Evolutionary conservation across 2,113 vertebrate genomes (phyloP), one percentile per base, ranked within the genome.

Genomic region (Leptodactylus fuscus): DNA sequence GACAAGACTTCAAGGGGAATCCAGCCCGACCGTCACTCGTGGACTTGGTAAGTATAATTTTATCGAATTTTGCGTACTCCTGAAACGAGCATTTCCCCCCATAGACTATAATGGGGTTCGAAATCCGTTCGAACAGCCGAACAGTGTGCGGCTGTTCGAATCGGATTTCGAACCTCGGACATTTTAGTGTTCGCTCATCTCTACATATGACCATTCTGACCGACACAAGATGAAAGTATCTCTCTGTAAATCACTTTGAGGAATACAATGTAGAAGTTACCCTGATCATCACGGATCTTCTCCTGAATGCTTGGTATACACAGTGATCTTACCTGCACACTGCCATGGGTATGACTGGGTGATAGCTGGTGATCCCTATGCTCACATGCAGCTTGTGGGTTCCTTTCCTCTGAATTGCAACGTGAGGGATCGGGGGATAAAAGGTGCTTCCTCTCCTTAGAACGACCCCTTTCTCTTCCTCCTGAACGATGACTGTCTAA

Each of bases 401-500:
- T 97, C 83, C 97, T 93, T 88, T 99, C 97, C 90, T 98, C 97
- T 0, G 97, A 98, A 90, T 97, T 99, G 88, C 98, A 98, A 83
- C 97, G 97, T 18, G 97, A 99, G 81, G 96, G 94, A 11, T 99
- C 97, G 0, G 98, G 97, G 69, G 98, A 99, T 84, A 99, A 93
- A 75, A 99, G 94, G 82, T 98, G 98, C 87, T 96, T 96, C 48
- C 98, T 93, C 88, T 99, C 98, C 92, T 97, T 99, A 38, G 98
- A 99, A 65, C 97, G 93, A 2, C 97, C 97, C 87, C 98, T 91
- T 88, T 99, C 97, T 83, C 95, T 95, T 90, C 94, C 96, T 0
- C 93, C 94, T 0, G 94, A 93, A 79, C 96, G 96, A 88, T 93
- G 95, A 65, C 92, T 94, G 46, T 96, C 97, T 1, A 95, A 93